Conservation (phyloP, 2,888 invertebrate species). For the Idaea aversata region DNA sequence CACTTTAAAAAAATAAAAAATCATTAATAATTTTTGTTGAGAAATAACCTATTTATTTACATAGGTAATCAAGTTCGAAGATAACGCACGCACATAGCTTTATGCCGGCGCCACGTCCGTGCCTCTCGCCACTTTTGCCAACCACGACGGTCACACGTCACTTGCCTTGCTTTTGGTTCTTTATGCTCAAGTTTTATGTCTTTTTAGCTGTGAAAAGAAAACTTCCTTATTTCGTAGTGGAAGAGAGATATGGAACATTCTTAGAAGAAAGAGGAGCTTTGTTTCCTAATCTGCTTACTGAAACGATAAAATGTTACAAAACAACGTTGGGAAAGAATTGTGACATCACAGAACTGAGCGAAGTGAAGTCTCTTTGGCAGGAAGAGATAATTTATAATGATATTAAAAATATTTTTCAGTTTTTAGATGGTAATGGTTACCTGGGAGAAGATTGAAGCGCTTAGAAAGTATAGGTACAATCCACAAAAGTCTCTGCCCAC, state of each 20-base stretch:
- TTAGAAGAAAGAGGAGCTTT: neutral
- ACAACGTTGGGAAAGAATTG: neutral
- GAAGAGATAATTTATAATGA: too few relatives aligned
- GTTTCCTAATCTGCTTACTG: slow-evolving; percentile 1
- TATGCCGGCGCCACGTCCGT: slow-evolving; percentile 1
- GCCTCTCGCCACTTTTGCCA: neutral
- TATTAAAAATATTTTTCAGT: too few relatives aligned
- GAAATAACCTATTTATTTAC: too few relatives aligned
- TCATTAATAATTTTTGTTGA: too few relatives aligned
- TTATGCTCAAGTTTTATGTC: neutral
- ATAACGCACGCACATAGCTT: too few relatives aligned
- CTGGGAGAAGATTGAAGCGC: too few relatives aligned
- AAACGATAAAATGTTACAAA: neutral
- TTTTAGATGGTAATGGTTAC: too few relatives aligned
- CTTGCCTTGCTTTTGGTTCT: neutral
- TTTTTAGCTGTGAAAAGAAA: slow-evolving; percentile 1
- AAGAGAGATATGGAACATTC: neutral
- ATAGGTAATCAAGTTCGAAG: too few relatives aligned
- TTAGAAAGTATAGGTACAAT: too few relatives aligned
- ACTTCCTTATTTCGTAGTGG: neutral
- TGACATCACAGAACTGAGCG: neutral
- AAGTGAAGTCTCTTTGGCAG: neutral
- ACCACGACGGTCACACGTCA: neutral
- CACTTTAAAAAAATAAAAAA: too few relatives aligned
- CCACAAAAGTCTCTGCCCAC: too few relatives aligned